Evolutionary conservation across 2,888 invertebrate genomes (phyloP).

Genomic region (Rhimphoctona megacephalus): DNA sequence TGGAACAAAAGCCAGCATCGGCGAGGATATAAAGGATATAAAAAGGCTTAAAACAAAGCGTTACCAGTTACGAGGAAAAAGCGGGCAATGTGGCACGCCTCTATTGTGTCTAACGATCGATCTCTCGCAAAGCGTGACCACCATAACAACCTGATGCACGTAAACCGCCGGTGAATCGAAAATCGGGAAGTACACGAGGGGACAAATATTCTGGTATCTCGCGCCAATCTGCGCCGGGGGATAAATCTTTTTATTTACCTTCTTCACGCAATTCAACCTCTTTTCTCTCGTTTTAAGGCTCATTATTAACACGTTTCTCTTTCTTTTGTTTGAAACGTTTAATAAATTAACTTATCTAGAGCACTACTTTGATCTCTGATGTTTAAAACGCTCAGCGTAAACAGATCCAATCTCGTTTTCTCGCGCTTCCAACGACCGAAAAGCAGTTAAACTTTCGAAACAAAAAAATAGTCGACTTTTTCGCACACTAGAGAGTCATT

Average conservation of each 20-base stretch:
- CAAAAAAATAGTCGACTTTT: not conserved
- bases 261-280: not conserved
- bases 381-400: not conserved
- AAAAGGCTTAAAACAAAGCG: constrained; percentile 26
- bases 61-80: not conserved
- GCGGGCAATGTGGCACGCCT: constrained; percentile 45
- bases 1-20: not conserved
- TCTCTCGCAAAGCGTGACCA: constrained; percentile 60
- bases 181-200: constrained; percentile 26
- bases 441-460: not conserved
- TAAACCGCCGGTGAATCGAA: constrained; percentile 42
- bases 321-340: not conserved
- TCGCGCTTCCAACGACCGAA: not conserved
- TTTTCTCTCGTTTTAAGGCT: not conserved
- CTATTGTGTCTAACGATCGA: constrained; percentile 59
- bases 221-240: not conserved
- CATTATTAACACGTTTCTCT: not conserved
- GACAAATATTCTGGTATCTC: not conserved
- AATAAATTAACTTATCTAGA: constrained; percentile 3
- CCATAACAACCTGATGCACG: constrained; percentile 69
- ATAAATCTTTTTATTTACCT: constrained; percentile 4
- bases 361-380: not conserved
- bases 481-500: not conserved
- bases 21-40: not conserved
- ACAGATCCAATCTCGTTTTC: not conserved